Base-by-base conservation (phyloP, 1,140 invertebrate species). In the Potamilus streckersoni region DNA sequence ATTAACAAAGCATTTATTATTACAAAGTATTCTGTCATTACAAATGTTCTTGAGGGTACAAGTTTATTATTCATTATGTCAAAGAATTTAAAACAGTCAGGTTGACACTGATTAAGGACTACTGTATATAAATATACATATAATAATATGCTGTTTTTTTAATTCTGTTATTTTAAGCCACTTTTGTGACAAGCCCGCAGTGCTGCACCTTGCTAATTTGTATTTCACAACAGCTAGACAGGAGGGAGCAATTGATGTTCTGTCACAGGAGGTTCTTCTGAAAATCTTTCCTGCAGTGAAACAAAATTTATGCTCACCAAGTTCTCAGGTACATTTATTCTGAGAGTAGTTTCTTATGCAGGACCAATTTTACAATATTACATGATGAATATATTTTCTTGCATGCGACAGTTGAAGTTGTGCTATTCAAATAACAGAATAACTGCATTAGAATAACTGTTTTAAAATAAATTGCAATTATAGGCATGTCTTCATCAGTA, bases 251-350 rank as follows among this genome's bases (percentile, higher is more conserved):
- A 38, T 62, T 17, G 82, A 86, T 38, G 62, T 80, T n/a, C 70
- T 84, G 6, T 71, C 73, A 69, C 59, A 81, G 77, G 81, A 85
- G 17, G 64, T 81, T n/a, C 76, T 93, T 13, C 82, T 86, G 76
- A 89, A 91, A 74, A 79, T 94, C 8, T 91, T 93, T 89, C 85
- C 86, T 6, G 85, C 85, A 75, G 82, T 94, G 56, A 88, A 91
- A 65, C 79, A 85, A 8, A 93, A 93, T 86, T 88, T 94, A 11
- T 94, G 93, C 4, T 92, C 69, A 17, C 17, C 57, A 20, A 3
- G 61, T 19, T 63, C 31, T n/a, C 63, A 5, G 62, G 5, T 74
- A 49, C 38, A 8, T 49, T 6, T 49, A 49, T 1, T 49, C 38
- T 49, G 38, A 49, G 38, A 8, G 38, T 49, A 49, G 6, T 49